Evolutionary conservation across 2,113 vertebrate genomes (phyloP).

Genomic region (Labrus mixtus): DNA sequence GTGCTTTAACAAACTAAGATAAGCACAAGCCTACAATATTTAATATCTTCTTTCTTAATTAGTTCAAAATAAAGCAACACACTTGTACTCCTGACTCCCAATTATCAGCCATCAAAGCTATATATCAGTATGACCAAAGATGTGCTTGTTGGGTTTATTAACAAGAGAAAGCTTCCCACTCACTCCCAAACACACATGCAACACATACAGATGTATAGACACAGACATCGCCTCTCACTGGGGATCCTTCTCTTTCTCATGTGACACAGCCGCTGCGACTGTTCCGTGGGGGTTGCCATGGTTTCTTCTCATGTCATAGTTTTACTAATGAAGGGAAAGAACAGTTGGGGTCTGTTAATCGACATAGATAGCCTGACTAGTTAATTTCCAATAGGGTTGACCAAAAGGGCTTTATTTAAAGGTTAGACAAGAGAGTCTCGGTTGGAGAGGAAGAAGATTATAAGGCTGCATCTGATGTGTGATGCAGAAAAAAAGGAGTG

Average conservation of each 20-base stretch:
- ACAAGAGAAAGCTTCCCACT: background rate
- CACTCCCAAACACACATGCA: conserved; percentile 6
- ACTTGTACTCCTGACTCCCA: background rate
- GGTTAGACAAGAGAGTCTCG: conserved; percentile 19
- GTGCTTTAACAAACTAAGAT: background rate
- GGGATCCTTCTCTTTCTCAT: conserved; percentile 24
- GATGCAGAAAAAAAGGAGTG: background rate
- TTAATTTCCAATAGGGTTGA: conserved; percentile 34
- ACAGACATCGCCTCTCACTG: background rate
- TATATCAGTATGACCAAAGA: conserved; percentile 25
- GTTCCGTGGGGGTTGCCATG: conserved; percentile 68
- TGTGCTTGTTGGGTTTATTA: conserved; percentile 23
- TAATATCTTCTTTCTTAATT: background rate
- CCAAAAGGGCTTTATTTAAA: conserved; percentile 26
- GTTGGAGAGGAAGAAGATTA: background rate
- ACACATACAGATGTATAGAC: conserved; percentile 6
- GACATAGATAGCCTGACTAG: conserved; percentile 37
- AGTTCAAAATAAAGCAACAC: background rate
- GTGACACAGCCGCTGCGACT: conserved; percentile 31
- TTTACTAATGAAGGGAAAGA: conserved; percentile 72
- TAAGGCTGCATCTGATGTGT: background rate
- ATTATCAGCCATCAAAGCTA: conserved; percentile 34
- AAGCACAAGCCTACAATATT: too few relatives aligned
- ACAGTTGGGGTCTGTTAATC: conserved; percentile 67
- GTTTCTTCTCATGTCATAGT: conserved; percentile 62